These are phyloP conservation scores for Australoheros facetus DNA, from an alignment of 2,797 vertebrate genomes.

Conservation along the genomic window DNA sequence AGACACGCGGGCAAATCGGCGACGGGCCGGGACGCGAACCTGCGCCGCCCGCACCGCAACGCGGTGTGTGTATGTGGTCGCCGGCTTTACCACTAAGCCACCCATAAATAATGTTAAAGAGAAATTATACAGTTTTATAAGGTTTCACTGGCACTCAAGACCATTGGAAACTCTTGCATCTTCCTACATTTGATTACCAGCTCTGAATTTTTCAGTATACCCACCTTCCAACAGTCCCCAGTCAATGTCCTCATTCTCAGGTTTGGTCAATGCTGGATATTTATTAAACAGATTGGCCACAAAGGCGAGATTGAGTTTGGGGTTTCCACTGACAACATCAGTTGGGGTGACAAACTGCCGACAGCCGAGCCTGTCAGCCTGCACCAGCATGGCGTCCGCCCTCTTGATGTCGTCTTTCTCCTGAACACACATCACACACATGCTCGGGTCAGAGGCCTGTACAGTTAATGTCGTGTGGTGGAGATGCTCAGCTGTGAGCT, in stretches of 20 bases:
- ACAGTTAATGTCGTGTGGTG: slow-evolving; percentile 26
- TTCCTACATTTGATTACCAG: not conserved
- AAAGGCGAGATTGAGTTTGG: slow-evolving; percentile 96
- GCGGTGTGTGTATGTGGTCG: too few species aligned
- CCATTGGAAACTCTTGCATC: not conserved
- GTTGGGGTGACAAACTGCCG: slow-evolving; percentile 94
- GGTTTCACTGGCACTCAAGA: not conserved
- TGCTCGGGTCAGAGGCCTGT: slow-evolving; percentile 6
- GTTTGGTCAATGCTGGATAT: slow-evolving; percentile 94
- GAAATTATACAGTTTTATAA: not conserved
- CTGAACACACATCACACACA: slow-evolving; percentile 69
- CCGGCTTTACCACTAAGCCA: too few species aligned
- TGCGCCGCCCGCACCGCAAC: too few species aligned
- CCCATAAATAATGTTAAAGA: not conserved
- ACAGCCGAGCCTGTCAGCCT: slow-evolving; percentile 93
- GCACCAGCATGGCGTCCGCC: slow-evolving; percentile 94
- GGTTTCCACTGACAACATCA: slow-evolving; percentile 95
- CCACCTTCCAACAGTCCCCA: slow-evolving; percentile 86
- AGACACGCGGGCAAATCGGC: too few species aligned
- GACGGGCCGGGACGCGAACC: too few species aligned
- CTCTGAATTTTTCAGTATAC: not conserved
- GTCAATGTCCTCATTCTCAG: slow-evolving; percentile 93
- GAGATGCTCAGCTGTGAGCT: slow-evolving; percentile 14
- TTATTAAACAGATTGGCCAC: slow-evolving; percentile 99
- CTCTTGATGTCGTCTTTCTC: slow-evolving; percentile 93